These are phyloP conservation scores for Luehdorfia chinensis DNA, from an alignment of 1,140 invertebrate genomes.

Conservation along the genomic window DNA sequence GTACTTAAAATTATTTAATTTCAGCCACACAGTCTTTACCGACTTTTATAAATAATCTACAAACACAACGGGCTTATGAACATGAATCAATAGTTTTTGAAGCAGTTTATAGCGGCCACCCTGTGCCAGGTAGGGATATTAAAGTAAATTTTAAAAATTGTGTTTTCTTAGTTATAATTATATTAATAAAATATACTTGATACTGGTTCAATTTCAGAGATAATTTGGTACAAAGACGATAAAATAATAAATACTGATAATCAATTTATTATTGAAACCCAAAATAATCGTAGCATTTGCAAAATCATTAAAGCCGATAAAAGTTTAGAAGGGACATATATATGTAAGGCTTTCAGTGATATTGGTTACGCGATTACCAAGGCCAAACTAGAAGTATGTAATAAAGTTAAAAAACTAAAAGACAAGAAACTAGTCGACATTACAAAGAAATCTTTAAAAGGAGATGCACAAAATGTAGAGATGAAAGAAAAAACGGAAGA, in stretches of 20 bases:
- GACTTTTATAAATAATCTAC: slow-evolving; percentile 88
- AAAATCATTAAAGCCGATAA: slow-evolving; percentile 83
- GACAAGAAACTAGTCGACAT: neutral
- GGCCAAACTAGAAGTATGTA: slow-evolving; percentile 64
- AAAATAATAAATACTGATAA: slow-evolving; percentile 86
- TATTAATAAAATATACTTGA: slow-evolving; percentile 1
- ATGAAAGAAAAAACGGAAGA: no score
- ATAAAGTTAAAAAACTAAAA: slow-evolving; percentile 1
- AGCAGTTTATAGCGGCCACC: slow-evolving; percentile 88
- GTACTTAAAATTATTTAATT: no score
- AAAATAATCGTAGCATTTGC: slow-evolving; percentile 85
- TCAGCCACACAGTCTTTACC: slow-evolving; percentile 87
- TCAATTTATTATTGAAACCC: slow-evolving; percentile 83
- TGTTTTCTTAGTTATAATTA: neutral
- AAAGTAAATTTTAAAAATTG: slow-evolving; percentile 18
- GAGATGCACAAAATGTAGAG: no score
- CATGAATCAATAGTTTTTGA: slow-evolving; percentile 87
- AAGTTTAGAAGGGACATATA: slow-evolving; percentile 89
- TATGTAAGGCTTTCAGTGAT: slow-evolving; percentile 90
- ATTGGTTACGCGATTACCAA: slow-evolving; percentile 88
- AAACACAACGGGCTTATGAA: slow-evolving; percentile 84
- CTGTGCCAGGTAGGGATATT: slow-evolving; percentile 84
- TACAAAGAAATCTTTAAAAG: no score
- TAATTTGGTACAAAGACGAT: slow-evolving; percentile 94
- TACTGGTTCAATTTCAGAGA: slow-evolving; percentile 77